These are phyloP conservation scores for Poecilia velifera DNA, from an alignment of 2,797 vertebrate species.

Conservation along the genomic window DNA sequence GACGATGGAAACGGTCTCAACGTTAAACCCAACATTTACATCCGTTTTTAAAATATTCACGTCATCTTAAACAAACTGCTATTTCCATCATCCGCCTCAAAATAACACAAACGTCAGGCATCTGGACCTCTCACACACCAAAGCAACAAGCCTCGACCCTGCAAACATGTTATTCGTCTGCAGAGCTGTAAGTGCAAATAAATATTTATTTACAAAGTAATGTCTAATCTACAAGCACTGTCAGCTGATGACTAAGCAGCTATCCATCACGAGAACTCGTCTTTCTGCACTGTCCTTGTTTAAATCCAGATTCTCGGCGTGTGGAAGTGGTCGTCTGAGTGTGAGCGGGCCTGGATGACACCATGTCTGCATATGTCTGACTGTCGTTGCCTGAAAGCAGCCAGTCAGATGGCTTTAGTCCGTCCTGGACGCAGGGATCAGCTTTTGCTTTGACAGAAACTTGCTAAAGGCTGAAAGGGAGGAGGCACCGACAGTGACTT, in stretches of 20 bases:
- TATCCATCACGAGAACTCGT: conserved; percentile 75
- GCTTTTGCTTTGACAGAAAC: conserved; percentile 29
- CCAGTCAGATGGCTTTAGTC: conserved; percentile 25
- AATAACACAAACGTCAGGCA: background rate
- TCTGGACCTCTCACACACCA: conserved; percentile 18
- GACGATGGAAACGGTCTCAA: background rate
- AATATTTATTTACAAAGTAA: conserved; percentile 74
- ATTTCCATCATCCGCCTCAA: background rate
- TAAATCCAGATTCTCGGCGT: conserved; percentile 24
- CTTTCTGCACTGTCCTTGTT: conserved; percentile 69
- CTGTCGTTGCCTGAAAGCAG: conserved; percentile 54
- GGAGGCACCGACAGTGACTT: background rate
- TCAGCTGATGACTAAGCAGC: conserved; percentile 66
- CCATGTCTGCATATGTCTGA: conserved; percentile 67
- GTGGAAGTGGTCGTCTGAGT: conserved; percentile 35
- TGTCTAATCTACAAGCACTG: conserved; percentile 75
- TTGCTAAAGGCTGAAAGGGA: conserved; percentile 36
- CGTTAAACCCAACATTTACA: background rate
- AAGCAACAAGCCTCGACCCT: conserved; percentile 50
- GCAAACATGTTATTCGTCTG: conserved; percentile 49
- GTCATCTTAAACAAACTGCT: background rate
- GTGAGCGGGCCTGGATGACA: conserved; percentile 52
- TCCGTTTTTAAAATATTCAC: background rate
- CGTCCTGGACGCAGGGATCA: conserved; percentile 12
- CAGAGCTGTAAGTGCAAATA: conserved; percentile 17